phyloP scores from a whole-genome alignment of 2,113 vertebrate genomes.

The Marmota flaviventris region DNA sequence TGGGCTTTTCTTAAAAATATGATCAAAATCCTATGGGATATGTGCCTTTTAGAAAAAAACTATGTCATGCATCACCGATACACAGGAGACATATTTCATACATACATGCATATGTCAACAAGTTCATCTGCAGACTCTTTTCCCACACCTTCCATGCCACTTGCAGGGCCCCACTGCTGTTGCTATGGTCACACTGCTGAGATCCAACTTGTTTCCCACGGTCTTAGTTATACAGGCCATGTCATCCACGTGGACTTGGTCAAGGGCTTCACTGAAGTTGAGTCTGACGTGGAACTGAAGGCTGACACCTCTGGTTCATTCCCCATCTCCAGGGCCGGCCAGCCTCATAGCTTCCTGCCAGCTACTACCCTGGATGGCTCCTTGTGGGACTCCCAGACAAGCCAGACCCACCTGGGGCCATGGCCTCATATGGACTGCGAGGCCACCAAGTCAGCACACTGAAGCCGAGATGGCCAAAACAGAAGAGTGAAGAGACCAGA shows the following conservation, averaged over 20 bases:
- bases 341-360: neutral
- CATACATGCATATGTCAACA: neutral
- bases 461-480: neutral
- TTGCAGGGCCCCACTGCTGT: neutral
- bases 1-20: neutral
- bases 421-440: accelerated
- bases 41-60: neutral
- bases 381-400: neutral
- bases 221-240: neutral
- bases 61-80: neutral
- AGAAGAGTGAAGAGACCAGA: neutral
- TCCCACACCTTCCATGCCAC: neutral
- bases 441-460: neutral
- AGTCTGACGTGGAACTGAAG: neutral
- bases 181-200: too few relatives aligned
- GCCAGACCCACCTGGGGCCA: neutral
- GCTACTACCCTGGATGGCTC: too few relatives aligned
- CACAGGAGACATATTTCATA: neutral
- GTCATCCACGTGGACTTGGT: accelerated
- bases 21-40: neutral
- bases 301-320: neutral
- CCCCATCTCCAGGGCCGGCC: neutral
- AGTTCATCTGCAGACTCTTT: neutral
- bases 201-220: neutral
- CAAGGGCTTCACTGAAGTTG: neutral